Conservation (phyloP, 2,888 invertebrate genomes). For the Augochlorella aurata region DNA sequence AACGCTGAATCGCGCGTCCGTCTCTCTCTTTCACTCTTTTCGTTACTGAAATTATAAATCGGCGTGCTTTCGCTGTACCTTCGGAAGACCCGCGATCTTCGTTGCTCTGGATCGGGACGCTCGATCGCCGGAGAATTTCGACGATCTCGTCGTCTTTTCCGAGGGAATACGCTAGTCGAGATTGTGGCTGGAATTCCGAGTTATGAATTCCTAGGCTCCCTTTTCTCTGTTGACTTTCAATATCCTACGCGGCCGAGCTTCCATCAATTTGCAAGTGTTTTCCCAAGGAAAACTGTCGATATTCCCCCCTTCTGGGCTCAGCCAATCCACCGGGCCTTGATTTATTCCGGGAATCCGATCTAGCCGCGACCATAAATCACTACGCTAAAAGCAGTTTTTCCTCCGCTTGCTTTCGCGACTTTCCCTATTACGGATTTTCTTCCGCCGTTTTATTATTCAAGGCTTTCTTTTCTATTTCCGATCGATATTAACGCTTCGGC, state of each 20-base stretch:
- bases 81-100: neutral
- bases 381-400: neutral
- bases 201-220: neutral
- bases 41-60: slow-evolving; percentile 60
- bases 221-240: neutral
- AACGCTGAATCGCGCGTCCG: neutral
- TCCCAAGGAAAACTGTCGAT: neutral
- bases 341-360: slow-evolving; percentile 8
- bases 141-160: too few relatives aligned
- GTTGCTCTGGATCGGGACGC: neutral
- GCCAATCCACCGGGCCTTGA: neutral
- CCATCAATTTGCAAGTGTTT: neutral
- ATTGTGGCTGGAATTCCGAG: neutral
- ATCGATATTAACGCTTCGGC: neutral
- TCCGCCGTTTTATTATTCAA: neutral
- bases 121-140: slow-evolving; percentile 30
- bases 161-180: slow-evolving; percentile 12
- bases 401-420: neutral
- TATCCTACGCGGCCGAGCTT: neutral
- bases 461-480: neutral
- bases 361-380: neutral
- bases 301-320: neutral
- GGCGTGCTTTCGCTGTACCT: slow-evolving; percentile 9
- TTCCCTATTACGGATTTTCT: neutral
- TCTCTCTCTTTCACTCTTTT: slow-evolving; percentile 19